phyloP scores from a whole-genome alignment of 2,888 invertebrate genomes.

The Harpalus rufipes region DNA sequence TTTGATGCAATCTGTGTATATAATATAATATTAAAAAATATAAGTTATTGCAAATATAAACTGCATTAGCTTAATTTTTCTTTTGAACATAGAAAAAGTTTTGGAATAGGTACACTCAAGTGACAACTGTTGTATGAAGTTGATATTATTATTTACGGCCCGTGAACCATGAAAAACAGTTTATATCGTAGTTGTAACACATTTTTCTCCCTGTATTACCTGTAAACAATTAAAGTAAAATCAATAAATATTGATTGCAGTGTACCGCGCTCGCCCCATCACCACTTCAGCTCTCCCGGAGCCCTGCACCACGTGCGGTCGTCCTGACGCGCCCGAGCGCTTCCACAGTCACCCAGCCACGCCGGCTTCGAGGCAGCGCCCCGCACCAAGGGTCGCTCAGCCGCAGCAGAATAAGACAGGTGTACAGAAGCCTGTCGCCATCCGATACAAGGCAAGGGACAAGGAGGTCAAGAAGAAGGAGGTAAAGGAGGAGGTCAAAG shows the following conservation, averaged over 20 bases:
- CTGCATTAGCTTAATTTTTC: too few relatives aligned
- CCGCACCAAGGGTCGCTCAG: slow-evolving; percentile 18
- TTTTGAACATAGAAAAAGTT: too few relatives aligned
- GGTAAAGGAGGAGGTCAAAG: not conserved
- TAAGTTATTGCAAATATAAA: too few relatives aligned
- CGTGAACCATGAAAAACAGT: too few relatives aligned
- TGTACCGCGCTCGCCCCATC: not conserved
- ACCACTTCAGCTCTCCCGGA: slow-evolving; percentile 73
- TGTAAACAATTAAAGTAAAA: not conserved
- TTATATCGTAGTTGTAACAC: too few relatives aligned
- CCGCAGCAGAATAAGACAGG: slow-evolving; percentile 74
- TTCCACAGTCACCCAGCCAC: slow-evolving; percentile 80
- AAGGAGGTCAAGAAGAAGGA: not conserved
- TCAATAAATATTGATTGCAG: not conserved
- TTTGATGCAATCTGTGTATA: too few relatives aligned
- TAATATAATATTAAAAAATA: too few relatives aligned
- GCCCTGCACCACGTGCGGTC: slow-evolving; percentile 84
- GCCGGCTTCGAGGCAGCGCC: slow-evolving; percentile 69
- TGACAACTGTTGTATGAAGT: too few relatives aligned
- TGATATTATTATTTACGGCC: too few relatives aligned
- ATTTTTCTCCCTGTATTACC: too few relatives aligned
- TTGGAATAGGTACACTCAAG: too few relatives aligned
- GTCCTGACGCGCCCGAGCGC: slow-evolving; percentile 84
- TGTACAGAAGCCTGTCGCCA: slow-evolving; percentile 79
- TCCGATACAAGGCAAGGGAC: slow-evolving; percentile 74